phyloP scores from a whole-genome alignment of 2,797 vertebrate species.

The Neostethus bicornis region DNA sequence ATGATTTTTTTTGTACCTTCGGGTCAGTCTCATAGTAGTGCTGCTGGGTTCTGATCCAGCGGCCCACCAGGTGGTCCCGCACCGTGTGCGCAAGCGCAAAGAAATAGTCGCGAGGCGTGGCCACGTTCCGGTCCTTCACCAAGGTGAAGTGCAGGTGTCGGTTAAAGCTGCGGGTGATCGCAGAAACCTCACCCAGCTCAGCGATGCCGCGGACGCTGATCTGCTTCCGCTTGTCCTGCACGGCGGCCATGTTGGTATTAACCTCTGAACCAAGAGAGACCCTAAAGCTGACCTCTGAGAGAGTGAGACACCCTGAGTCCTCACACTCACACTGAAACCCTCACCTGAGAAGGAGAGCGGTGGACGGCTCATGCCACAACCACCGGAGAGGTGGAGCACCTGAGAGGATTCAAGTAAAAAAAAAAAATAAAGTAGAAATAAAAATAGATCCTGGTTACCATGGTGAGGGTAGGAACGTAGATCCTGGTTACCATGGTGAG shows the following conservation, averaged over 20 bases:
- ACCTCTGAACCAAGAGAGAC: too few species aligned
- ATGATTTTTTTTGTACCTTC: too few species aligned
- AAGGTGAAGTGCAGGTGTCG: constrained; percentile 90
- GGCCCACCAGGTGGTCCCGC: constrained; percentile 88
- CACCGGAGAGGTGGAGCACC: too few species aligned
- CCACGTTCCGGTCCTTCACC: constrained; percentile 89
- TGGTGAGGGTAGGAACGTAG: too few species aligned
- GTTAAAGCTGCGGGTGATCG: constrained; percentile 87
- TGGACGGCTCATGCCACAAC: too few species aligned
- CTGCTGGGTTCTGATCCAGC: constrained; percentile 92
- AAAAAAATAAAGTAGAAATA: too few species aligned
- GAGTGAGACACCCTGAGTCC: neutral
- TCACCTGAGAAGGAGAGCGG: too few species aligned
- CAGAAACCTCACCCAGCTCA: constrained; percentile 85
- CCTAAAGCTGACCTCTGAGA: neutral
- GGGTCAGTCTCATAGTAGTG: constrained; percentile 86
- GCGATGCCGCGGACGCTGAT: constrained; percentile 88
- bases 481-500: too few species aligned
- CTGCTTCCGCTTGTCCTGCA: constrained; percentile 88
- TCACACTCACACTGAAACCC: too few species aligned
- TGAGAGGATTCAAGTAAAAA: too few species aligned
- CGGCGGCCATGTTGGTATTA: constrained; percentile 80
- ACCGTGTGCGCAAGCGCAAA: constrained; percentile 87
- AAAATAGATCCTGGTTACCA: too few species aligned
- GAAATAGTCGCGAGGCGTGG: constrained; percentile 86